Evolutionary conservation across 2,113 vertebrate species (phyloP).

Genomic region (Desmodus rotundus): DNA sequence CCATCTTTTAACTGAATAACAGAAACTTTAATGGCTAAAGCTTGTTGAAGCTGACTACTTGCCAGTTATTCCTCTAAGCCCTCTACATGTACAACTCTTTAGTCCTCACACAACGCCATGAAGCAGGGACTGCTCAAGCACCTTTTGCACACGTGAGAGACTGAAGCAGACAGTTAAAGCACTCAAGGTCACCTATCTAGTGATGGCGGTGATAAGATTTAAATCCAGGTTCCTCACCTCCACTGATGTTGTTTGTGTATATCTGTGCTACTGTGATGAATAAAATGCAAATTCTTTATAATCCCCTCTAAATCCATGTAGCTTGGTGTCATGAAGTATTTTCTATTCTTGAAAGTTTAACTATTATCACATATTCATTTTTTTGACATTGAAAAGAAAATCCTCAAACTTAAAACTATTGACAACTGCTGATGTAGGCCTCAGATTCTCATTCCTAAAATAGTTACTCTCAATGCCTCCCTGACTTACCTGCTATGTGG

Average conservation of each 20-base stretch:
- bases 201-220: too few species aligned
- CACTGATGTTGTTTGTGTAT: not conserved
- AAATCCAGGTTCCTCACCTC: not conserved
- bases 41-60: not conserved
- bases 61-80: not conserved
- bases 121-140: not conserved
- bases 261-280: not conserved
- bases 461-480: not conserved
- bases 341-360: not conserved
- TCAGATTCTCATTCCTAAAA: not conserved
- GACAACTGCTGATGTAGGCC: not conserved
- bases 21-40: not conserved
- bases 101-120: not conserved
- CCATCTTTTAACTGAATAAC: not conserved
- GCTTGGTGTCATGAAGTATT: not conserved
- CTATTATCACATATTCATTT: not conserved
- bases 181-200: not conserved
- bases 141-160: not conserved
- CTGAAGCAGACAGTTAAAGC: rapidly evolving
- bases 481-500: not conserved
- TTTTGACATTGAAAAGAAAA: not conserved
- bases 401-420: not conserved
- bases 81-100: rapidly evolving
- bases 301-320: not conserved
- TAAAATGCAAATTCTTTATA: not conserved